Evolutionary conservation across 2,113 vertebrate genomes (phyloP).

Genomic region (Calypte anna): DNA sequence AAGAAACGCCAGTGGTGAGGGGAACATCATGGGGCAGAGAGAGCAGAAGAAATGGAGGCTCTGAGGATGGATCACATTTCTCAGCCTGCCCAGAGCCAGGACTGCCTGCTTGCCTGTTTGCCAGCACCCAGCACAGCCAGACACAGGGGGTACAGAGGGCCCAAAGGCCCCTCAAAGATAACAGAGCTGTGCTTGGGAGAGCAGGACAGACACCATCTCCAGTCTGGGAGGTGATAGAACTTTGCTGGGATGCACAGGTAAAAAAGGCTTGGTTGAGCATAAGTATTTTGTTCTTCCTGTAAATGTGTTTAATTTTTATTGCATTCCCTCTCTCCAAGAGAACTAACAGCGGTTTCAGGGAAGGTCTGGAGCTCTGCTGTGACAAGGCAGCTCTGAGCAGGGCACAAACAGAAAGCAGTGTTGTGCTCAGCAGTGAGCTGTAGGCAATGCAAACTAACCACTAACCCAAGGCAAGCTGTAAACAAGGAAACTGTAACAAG

Average conservation of each 20-base stretch:
- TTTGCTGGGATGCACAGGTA: not conserved
- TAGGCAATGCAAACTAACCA: constrained; percentile 29
- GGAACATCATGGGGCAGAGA: not conserved
- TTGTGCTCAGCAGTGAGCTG: constrained; percentile 50
- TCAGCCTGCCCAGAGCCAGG: not conserved
- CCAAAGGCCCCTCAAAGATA: not conserved
- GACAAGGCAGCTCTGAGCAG: not conserved
- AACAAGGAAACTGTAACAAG: not conserved
- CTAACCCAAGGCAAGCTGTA: not conserved
- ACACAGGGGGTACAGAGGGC: fast-evolving
- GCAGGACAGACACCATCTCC: not conserved
- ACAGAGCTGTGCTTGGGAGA: not conserved
- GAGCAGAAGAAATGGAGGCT: not conserved
- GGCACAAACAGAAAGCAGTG: not conserved
- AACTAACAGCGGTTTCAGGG: not conserved
- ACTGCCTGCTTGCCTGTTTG: not conserved
- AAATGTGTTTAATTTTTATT: not conserved
- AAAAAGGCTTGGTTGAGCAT: not conserved
- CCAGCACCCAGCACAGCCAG: not conserved
- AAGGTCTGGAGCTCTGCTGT: not conserved
- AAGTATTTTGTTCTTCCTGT: not conserved
- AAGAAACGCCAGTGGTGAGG: not conserved
- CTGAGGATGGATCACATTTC: not conserved
- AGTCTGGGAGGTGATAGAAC: not conserved
- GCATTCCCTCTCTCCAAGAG: not conserved